Conservation (phyloP, 2,888 invertebrate genomes). For the Boloria euphrosyne region DNA sequence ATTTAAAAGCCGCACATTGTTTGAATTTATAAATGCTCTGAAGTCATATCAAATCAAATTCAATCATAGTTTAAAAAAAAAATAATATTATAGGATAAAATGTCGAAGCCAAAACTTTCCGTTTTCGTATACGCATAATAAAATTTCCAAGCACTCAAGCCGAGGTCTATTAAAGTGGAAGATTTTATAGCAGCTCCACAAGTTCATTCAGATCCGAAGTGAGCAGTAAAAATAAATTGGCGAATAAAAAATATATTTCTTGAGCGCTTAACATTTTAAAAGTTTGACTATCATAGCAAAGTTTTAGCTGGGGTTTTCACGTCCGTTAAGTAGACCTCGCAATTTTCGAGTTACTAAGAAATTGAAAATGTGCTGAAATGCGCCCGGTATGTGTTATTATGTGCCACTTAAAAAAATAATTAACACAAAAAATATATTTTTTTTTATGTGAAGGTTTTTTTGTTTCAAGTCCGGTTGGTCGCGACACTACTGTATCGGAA, state of each 20-base stretch:
- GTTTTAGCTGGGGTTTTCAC: neutral
- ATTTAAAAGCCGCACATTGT: constrained; percentile 3
- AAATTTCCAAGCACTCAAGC: constrained; percentile 25
- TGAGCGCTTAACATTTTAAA: constrained; percentile 14
- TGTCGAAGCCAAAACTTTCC: constrained; percentile 9
- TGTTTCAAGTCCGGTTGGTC: no score
- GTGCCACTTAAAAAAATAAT: no score
- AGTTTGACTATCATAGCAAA: constrained; percentile 14
- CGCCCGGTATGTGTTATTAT: no score
- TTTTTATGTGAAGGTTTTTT: no score
- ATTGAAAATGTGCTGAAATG: no score
- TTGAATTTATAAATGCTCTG: constrained; percentile 17
- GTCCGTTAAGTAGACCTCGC: no score
- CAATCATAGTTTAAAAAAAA: neutral
- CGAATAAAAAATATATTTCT: constrained; percentile 35
- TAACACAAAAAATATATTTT: no score
- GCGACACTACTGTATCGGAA: no score
- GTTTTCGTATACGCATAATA: constrained; percentile 23
- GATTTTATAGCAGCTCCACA: constrained; percentile 35
- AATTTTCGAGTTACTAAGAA: no score
- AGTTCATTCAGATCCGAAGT: constrained; percentile 32
- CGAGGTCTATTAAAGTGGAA: constrained; percentile 30
- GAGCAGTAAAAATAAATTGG: constrained; percentile 37
- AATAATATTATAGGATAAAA: constrained; percentile 8
- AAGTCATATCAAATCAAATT: constrained; percentile 3